Percentiles rank a stretch among this genome's conserved stretches.
These are phyloP conservation scores for Onychomys torridus DNA, from an alignment of 2,797 vertebrate species.

Conservation along the genomic window DNA sequence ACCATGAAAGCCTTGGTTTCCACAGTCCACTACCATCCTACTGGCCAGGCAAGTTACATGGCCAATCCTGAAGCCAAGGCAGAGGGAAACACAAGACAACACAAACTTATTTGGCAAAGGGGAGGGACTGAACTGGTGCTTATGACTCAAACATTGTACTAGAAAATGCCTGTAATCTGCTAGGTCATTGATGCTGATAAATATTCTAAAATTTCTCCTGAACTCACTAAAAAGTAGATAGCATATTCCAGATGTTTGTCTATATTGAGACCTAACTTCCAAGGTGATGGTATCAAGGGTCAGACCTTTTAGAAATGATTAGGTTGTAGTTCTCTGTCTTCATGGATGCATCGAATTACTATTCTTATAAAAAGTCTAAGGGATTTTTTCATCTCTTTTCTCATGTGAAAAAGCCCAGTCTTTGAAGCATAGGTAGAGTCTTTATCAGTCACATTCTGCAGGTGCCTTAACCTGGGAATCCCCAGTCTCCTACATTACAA, in stretches of 20 bases:
- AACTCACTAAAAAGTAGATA: neutral
- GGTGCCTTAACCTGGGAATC: neutral
- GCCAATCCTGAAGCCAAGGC: neutral
- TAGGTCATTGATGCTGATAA: neutral
- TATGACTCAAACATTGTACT: neutral
- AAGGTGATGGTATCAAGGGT: neutral
- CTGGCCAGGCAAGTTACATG: neutral
- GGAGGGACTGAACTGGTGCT: neutral
- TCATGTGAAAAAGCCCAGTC: neutral
- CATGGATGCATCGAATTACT: neutral
- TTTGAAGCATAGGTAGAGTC: neutral
- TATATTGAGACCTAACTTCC: neutral
- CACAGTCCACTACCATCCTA: neutral
- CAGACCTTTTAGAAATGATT: neutral
- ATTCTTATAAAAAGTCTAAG: neutral
- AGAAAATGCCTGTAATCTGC: neutral
- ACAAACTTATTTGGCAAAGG: neutral
- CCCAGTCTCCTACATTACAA: neutral
- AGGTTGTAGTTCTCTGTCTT: neutral
- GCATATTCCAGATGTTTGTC: neutral
- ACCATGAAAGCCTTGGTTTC: constrained; percentile 11
- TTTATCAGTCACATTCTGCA: neutral
- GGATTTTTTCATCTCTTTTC: neutral
- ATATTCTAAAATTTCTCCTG: neutral
- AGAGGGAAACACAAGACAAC: neutral